Conservation (phyloP, 2,888 invertebrate species). For the Plemyria rubiginata region DNA sequence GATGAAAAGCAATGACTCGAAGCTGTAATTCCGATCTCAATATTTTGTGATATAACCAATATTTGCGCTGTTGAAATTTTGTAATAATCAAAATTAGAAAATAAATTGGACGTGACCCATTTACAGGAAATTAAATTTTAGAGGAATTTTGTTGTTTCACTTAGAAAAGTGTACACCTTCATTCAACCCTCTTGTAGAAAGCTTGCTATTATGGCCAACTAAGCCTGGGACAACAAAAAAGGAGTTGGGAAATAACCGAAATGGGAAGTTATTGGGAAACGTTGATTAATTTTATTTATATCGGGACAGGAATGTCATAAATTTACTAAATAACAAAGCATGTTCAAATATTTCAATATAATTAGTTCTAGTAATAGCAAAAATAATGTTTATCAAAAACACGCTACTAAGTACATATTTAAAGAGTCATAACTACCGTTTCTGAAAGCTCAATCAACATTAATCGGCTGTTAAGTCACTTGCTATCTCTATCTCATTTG, state of each 20-base stretch:
- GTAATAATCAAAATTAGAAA: conserved; percentile 38
- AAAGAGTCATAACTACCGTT: too few relatives aligned
- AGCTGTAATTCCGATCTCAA: background rate
- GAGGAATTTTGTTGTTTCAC: conserved; percentile 31
- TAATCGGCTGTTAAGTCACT: too few relatives aligned
- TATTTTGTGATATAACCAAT: conserved; percentile 20
- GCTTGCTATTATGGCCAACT: conserved; percentile 12
- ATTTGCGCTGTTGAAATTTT: conserved; percentile 28
- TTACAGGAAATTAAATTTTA: conserved; percentile 35
- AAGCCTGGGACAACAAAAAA: conserved; percentile 13
- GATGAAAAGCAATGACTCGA: background rate
- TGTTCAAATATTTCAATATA: too few relatives aligned
- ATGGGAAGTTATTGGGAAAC: background rate
- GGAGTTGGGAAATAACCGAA: background rate
- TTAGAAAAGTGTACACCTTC: conserved; percentile 13
- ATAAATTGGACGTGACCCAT: conserved; percentile 36
- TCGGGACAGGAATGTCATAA: too few relatives aligned
- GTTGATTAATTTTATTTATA: background rate
- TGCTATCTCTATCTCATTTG: too few relatives aligned
- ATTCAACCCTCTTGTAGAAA: conserved; percentile 15
- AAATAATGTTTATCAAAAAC: too few relatives aligned
- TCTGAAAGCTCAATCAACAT: too few relatives aligned
- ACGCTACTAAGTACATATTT: too few relatives aligned
- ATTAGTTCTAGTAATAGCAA: too few relatives aligned
- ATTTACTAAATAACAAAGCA: too few relatives aligned